These are phyloP conservation scores for Hyposmocoma kahamanoa DNA, from an alignment of 1,140 invertebrate genomes.

Conservation along the genomic window DNA sequence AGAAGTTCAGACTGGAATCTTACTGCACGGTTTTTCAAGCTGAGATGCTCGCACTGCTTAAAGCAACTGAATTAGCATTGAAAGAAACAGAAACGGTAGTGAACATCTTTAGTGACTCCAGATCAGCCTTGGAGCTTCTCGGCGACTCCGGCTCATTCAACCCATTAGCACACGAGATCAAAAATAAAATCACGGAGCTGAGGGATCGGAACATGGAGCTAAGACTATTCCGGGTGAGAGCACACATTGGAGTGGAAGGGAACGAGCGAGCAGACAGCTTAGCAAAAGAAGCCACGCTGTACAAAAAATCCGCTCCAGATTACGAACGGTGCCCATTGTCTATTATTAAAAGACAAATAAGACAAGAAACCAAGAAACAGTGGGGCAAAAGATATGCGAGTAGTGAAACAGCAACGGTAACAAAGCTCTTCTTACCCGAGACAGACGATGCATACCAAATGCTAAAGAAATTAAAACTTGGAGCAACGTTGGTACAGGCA, in stretches of 20 bases:
- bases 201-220: background rate
- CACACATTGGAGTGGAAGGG: background rate
- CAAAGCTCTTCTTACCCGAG: constrained; percentile 4
- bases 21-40: background rate
- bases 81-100: background rate
- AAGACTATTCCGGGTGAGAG: constrained; percentile 1
- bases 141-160: background rate
- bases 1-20: background rate
- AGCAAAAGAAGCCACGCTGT: constrained; percentile 2
- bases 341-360: background rate
- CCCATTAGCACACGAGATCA: background rate
- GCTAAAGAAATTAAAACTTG: background rate
- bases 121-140: background rate
- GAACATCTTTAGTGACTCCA: background rate
- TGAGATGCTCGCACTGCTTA: background rate
- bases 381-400: background rate
- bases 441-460: background rate
- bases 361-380: background rate
- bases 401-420: background rate
- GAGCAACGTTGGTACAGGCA: background rate
- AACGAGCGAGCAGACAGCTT: constrained; percentile 2
- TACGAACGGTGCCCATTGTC: background rate
- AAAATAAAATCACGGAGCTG: background rate
- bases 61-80: background rate
- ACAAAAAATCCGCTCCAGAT: background rate